A percentile compares a stretch with the other conserved stretches of the same genome.
Conservation (phyloP, 2,797 vertebrate species). For the Esox masquinongy region DNA sequence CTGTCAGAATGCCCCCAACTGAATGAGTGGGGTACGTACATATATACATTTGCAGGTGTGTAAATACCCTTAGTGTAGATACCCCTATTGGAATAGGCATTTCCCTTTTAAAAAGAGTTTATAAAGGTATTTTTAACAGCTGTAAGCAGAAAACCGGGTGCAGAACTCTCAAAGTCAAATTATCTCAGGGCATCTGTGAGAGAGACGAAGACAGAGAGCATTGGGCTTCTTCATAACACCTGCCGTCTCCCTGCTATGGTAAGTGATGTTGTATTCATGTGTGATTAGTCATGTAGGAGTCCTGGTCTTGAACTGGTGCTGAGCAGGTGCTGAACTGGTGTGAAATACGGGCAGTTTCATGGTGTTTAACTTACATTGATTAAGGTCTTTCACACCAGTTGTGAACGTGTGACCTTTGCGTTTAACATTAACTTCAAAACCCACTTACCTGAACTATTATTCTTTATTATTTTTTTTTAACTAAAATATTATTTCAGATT, state of each 20-base stretch:
- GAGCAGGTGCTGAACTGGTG: conserved; percentile 25
- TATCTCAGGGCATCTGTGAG: conserved; percentile 21
- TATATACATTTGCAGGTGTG: conserved; percentile 9
- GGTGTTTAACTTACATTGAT: conserved; percentile 25
- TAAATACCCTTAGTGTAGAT: conserved; percentile 2
- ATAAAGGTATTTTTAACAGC: conserved; percentile 24
- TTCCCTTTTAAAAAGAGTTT: conserved; percentile 20
- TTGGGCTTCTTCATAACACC: conserved; percentile 33
- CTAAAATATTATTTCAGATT: background rate
- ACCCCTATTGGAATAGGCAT: conserved; percentile 23
- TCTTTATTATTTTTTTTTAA: background rate
- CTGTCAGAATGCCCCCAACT: conserved; percentile 13
- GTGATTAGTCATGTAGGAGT: background rate
- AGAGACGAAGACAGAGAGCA: background rate
- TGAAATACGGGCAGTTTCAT: conserved; percentile 23
- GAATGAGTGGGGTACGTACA: too few species aligned
- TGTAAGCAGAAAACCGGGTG: conserved; percentile 16
- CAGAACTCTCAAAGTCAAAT: conserved; percentile 24
- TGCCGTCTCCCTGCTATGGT: conserved; percentile 36
- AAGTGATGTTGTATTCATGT: background rate
- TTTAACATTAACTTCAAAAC: background rate
- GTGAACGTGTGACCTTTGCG: conserved; percentile 12
- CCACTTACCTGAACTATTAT: background rate
- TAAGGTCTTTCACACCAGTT: conserved; percentile 17
- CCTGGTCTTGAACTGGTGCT: conserved; percentile 5